These are phyloP conservation scores for Orientallactaga bullata DNA, from an alignment of 2,113 vertebrate genomes.

Conservation along the genomic window DNA sequence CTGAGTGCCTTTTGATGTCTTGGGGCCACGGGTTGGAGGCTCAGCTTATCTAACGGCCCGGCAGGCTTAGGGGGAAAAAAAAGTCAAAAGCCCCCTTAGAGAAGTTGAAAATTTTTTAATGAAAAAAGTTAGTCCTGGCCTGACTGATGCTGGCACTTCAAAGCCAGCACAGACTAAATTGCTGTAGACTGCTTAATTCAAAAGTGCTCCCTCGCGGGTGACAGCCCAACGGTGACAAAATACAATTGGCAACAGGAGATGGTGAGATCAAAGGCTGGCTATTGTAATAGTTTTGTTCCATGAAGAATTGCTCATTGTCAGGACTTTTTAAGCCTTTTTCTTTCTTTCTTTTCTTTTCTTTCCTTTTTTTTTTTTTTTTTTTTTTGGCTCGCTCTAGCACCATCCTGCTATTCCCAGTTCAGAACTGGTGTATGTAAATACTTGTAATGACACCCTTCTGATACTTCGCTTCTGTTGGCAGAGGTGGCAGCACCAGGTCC, in stretches of 20 bases:
- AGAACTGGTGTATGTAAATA: conserved; percentile 84
- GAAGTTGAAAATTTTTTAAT: conserved; percentile 90
- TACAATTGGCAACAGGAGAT: conserved; percentile 96
- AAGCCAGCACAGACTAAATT: conserved; percentile 95
- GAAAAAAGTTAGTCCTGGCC: conserved; percentile 88
- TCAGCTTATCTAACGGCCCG: conserved; percentile 93
- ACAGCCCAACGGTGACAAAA: conserved; percentile 97
- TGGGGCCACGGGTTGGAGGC: conserved; percentile 88
- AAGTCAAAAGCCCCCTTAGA: conserved; percentile 91
- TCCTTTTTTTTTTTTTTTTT: not conserved
- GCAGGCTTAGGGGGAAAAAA: conserved; percentile 83
- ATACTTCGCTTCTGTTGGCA: conserved; percentile 68
- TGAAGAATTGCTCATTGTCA: conserved; percentile 99
- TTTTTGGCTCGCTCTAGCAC: not conserved
- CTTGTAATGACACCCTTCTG: conserved; percentile 79
- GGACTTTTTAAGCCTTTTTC: conserved; percentile 92
- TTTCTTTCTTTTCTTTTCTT: too few relatives aligned
- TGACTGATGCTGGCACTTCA: conserved; percentile 96
- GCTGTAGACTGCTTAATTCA: conserved; percentile 98
- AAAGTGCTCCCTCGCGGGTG: conserved; percentile 94
- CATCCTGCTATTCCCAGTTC: conserved; percentile 89
- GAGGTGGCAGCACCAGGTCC: conserved; percentile 46
- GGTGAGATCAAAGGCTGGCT: conserved; percentile 94
- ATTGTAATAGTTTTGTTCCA: conserved; percentile 98
- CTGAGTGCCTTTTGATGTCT: conserved; percentile 94